A percentile compares a stretch with the other conserved stretches of the same genome.
Conservation (phyloP, 2,888 invertebrate species). For the Chydorus sphaericus region DNA sequence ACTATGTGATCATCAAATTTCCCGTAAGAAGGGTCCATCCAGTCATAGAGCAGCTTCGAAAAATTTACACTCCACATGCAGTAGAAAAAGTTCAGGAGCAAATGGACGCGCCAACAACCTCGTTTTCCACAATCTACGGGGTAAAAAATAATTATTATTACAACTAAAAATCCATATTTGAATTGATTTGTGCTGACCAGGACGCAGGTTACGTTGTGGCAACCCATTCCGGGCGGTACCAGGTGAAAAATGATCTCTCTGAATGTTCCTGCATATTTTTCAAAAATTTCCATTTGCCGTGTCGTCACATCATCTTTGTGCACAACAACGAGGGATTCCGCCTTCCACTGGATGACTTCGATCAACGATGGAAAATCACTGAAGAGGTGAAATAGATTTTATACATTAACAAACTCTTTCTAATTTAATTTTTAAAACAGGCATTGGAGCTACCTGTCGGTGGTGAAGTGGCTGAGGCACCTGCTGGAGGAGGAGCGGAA, state of each 20-base stretch:
- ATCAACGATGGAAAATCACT: background rate
- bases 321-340: background rate
- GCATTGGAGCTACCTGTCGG: no score
- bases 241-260: background rate
- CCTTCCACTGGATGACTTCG: background rate
- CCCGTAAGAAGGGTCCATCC: background rate
- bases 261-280: background rate
- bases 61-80: background rate
- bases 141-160: background rate
- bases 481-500: no score
- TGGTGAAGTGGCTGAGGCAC: no score
- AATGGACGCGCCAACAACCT: no score
- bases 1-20: background rate
- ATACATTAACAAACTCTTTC: background rate
- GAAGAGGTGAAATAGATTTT: background rate
- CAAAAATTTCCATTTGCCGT: background rate
- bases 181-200: background rate
- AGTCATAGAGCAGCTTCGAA: background rate
- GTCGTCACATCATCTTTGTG: background rate
- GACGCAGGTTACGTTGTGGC: background rate
- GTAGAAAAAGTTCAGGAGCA: no score
- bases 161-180: background rate
- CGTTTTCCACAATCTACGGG: no score
- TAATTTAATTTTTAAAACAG: no score
- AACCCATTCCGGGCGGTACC: background rate